A percentile compares a stretch with the other conserved stretches of the same genome.
Evolutionary conservation across 2,797 vertebrate genomes (phyloP).

Genomic region (Perodicticus potto): DNA sequence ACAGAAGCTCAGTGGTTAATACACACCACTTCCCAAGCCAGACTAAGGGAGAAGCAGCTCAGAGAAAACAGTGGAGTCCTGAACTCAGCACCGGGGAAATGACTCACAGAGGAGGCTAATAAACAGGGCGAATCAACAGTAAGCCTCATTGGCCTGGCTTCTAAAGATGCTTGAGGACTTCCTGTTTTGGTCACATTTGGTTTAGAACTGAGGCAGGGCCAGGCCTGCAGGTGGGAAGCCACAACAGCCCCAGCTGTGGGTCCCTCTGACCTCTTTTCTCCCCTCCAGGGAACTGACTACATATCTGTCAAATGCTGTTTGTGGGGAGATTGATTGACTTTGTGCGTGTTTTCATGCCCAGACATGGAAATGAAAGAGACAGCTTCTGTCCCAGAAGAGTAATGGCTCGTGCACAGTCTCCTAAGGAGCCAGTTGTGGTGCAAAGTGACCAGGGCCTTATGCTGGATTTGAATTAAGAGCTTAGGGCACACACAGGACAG

Average conservation of each 20-base stretch:
- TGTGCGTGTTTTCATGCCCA: conserved; percentile 23
- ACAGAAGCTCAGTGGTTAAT: background rate
- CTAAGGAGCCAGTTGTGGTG: background rate
- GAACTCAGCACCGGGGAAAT: conserved; percentile 28
- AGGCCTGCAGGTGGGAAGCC: conserved; percentile 66
- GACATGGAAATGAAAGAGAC: background rate
- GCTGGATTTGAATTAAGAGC: background rate
- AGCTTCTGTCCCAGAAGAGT: background rate
- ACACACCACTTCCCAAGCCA: background rate
- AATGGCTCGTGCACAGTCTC: background rate
- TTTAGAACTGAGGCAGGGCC: conserved; percentile 65
- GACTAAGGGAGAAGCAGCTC: background rate
- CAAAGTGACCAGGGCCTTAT: background rate
- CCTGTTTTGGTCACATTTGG: conserved; percentile 76
- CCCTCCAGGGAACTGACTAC: background rate
- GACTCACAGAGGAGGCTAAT: conserved; percentile 59
- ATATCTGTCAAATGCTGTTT: background rate
- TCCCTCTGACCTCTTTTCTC: background rate
- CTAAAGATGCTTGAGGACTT: conserved; percentile 67
- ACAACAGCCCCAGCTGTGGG: conserved; percentile 41
- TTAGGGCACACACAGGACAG: background rate
- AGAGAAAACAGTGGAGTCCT: background rate
- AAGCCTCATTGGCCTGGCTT: conserved; percentile 30
- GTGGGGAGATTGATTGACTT: background rate
- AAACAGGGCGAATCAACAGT: conserved; percentile 41